Evolutionary conservation across 2,113 vertebrate species (phyloP), one percentile per base, ranked within the genome.

Genomic region (Antennarius striatus): DNA sequence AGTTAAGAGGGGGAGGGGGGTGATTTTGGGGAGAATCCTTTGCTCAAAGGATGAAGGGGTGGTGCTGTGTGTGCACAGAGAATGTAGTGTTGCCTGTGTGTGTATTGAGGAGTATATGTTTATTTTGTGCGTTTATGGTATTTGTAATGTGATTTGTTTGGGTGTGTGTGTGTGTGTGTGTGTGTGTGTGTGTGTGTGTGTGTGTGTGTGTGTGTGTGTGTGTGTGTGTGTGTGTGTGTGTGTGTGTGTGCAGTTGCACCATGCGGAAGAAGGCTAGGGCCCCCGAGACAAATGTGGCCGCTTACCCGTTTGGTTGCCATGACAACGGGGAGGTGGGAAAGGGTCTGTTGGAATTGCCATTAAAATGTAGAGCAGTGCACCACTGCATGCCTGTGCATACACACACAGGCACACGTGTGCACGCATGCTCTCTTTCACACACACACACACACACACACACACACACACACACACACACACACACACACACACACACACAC

Each of bases 241-340:
- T 53, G 86, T 86, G 79, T 78, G 81, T 61, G 81, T 83, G 79
- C 60, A 81, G 89, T 89, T 90, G 92, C 91, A 91, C 56, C 83
- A 73, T 55, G 82, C 73, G 88, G 86, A 93, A 92, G 88, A 92
- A 93, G 91, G 88, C 92, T 84, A 82, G 84, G 91, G 91, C 92
- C 91, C 92, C 85, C 83, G 93, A 94, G 93, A 93, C 91, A 86
- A 92, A 93, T 77, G 82, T 91, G 89, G 88, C 86, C 86, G 82
- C 90, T 91, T 82, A 90, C 81, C 89, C 92, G 88, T 92, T 89
- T 30, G 22, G 95, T 96, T 96, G 88, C 94, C 91, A 94, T 96
- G 92, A 91, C 81, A 85, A 98, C 90, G 4, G 64, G 59, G 76
- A 88, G 89, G 92, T 84, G 88, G 62, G 89, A 85, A 87, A 81